These are phyloP conservation scores for Drosophila demipolita DNA, from an alignment of 2,888 invertebrate genomes.

Conservation along the genomic window DNA sequence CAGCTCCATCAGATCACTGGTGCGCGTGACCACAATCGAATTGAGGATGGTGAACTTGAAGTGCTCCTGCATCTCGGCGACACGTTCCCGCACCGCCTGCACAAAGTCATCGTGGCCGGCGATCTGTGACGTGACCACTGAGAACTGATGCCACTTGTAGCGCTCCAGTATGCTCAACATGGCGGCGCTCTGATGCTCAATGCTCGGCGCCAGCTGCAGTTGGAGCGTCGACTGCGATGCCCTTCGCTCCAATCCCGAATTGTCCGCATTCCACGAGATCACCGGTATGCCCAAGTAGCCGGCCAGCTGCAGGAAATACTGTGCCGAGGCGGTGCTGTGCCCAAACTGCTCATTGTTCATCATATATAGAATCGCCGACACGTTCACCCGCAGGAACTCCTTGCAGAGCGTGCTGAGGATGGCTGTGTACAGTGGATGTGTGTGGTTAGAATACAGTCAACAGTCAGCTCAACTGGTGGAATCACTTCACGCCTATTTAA, in stretches of 20 bases:
- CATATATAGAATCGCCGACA: slow-evolving; percentile 96
- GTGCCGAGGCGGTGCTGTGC: slow-evolving; percentile 96
- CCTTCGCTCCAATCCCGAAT: slow-evolving; percentile 92
- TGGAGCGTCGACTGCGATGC: slow-evolving; percentile 95
- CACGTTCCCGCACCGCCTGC: slow-evolving; percentile 95
- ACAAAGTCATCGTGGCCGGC: slow-evolving; percentile 98
- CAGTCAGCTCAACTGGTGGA: slow-evolving; percentile 42
- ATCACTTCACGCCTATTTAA: slow-evolving; percentile 5
- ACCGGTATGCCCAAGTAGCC: slow-evolving; percentile 98
- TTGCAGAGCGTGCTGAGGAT: slow-evolving; percentile 95
- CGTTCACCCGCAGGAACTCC: slow-evolving; percentile 94
- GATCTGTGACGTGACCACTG: slow-evolving; percentile 96
- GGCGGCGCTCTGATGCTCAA: slow-evolving; percentile 97
- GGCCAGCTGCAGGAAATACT: slow-evolving; percentile 96
- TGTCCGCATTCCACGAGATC: slow-evolving; percentile 99
- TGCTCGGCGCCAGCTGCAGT: slow-evolving; percentile 97
- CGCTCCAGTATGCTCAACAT: slow-evolving; percentile 97
- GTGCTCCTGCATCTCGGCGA: slow-evolving; percentile 92
- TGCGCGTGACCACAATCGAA: slow-evolving; percentile 92
- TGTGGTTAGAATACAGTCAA: background rate
- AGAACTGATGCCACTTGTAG: slow-evolving; percentile 98
- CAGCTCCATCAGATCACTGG: slow-evolving; percentile 91
- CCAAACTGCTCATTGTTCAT: slow-evolving; percentile 98
- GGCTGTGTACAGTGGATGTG: slow-evolving; percentile 86
- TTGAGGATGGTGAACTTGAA: slow-evolving; percentile 94